Percentiles rank a stretch among this genome's conserved stretches.
Evolutionary conservation across 2,888 invertebrate genomes (phyloP).

Genomic region (Heteropelma amictum): DNA sequence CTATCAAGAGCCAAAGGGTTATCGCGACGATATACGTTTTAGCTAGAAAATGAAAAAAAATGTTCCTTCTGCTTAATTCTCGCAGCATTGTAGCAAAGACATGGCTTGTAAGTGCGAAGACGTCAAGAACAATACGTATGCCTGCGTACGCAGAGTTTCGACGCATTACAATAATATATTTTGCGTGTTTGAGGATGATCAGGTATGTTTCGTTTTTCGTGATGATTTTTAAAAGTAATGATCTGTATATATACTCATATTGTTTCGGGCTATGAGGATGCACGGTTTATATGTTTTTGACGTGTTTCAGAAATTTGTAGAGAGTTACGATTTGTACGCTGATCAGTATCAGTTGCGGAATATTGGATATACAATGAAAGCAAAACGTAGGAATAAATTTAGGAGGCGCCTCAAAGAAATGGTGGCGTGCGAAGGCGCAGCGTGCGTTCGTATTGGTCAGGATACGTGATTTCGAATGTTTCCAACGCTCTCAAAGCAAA

Average conservation of each 20-base stretch:
- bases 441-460: constrained; percentile 59
- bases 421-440: constrained; percentile 60
- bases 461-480: constrained; percentile 29
- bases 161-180: constrained; percentile 80
- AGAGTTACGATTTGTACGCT: constrained; percentile 85
- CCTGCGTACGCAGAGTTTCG: constrained; percentile 85
- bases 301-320: constrained; percentile 83
- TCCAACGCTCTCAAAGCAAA: no score
- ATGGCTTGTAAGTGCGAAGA: constrained; percentile 93
- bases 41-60: constrained; percentile 6
- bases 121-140: constrained; percentile 89
- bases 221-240: neutral
- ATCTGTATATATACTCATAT: neutral
- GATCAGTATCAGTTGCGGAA: constrained; percentile 89
- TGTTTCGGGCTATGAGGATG: neutral
- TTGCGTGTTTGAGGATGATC: constrained; percentile 82
- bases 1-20: neutral
- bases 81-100: constrained; percentile 82
- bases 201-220: constrained; percentile 76
- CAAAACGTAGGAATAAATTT: constrained; percentile 59
- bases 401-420: constrained; percentile 66
- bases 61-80: constrained; percentile 60
- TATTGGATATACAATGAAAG: constrained; percentile 75
- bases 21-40: neutral
- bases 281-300: neutral